Base-by-base conservation (phyloP, 2,888 invertebrate species). In the Entomobrya proxima region DNA sequence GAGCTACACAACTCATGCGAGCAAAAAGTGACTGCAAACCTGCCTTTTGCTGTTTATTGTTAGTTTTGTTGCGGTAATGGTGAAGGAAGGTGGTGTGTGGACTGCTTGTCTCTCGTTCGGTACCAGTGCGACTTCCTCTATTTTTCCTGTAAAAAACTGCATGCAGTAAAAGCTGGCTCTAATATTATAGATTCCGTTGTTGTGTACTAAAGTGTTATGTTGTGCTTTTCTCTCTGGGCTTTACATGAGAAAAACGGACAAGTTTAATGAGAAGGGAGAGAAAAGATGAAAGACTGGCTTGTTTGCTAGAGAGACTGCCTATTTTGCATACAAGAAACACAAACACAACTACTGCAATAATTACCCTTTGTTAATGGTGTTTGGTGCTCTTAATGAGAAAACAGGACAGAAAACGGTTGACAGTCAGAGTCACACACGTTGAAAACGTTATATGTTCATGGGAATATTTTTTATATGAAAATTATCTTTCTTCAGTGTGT, bases 31-130 rank as follows among this genome's bases (percentile, higher is more conserved):
- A 67, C 67, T 67, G 67, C 37, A 67, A 67, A 67, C 67, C 15
- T 67, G 67, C 37, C 67, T 61, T 61, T 32, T 32, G 4, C 3
- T 32, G 30, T 61, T 37, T 40, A 67, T 67, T 37, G 67, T 67
- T 67, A 67, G 67, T 67, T 40, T 67, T 67, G 40, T 37, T 67
- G 67, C 67, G 67, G 67, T 67, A 67, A 67, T 67, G 40, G 67
- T 37, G 40, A 67, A 67, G 67, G 67, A 67, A 67, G 67, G 67
- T 61, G 27, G 58, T 67, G n/a, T n/a, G n/a, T n/a, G n/a, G n/a
- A n/a, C n/a, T n/a, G n/a, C n/a, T n/a, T n/a, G n/a, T n/a, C n/a
- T n/a, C n/a, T n/a, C n/a, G n/a, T n/a, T n/a, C n/a, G n/a, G n/a
- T n/a, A n/a, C n/a, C n/a, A n/a, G n/a, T n/a, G n/a, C n/a, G n/a